phyloP scores from a whole-genome alignment of 2,113 vertebrate genomes.

The Heloderma charlesbogerti region DNA sequence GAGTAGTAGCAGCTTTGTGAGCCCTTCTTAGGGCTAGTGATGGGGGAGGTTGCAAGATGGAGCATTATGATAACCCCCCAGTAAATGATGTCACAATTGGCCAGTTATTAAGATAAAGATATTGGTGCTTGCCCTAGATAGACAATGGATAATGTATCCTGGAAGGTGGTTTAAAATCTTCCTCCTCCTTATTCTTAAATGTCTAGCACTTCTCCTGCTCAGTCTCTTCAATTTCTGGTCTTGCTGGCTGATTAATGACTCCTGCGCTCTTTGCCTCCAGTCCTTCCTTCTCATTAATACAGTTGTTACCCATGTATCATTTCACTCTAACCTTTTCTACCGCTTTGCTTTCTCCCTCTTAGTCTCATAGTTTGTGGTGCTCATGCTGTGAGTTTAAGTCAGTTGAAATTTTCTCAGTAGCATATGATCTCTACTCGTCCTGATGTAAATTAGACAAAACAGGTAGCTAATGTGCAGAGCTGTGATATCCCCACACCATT shows the following conservation, averaged over 20 bases:
- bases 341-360: background rate
- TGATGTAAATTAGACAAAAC: background rate
- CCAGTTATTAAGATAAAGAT: background rate
- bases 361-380: background rate
- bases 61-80: too few relatives aligned
- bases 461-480: background rate
- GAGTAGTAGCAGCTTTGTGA: background rate
- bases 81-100: background rate
- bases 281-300: background rate
- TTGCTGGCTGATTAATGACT: background rate
- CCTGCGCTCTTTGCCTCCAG: background rate
- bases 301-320: background rate
- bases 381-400: background rate
- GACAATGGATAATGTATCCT: background rate
- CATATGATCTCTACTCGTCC: background rate
- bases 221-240: background rate
- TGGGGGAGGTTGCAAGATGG: too few relatives aligned
- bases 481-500: background rate
- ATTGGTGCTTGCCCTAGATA: background rate
- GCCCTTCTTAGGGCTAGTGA: background rate
- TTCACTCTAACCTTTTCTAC: background rate
- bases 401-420: background rate
- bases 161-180: background rate
- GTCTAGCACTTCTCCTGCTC: background rate
- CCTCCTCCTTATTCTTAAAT: background rate